These are phyloP conservation scores for Poecilia velifera DNA, from an alignment of 2,797 vertebrate species.

Conservation along the genomic window DNA sequence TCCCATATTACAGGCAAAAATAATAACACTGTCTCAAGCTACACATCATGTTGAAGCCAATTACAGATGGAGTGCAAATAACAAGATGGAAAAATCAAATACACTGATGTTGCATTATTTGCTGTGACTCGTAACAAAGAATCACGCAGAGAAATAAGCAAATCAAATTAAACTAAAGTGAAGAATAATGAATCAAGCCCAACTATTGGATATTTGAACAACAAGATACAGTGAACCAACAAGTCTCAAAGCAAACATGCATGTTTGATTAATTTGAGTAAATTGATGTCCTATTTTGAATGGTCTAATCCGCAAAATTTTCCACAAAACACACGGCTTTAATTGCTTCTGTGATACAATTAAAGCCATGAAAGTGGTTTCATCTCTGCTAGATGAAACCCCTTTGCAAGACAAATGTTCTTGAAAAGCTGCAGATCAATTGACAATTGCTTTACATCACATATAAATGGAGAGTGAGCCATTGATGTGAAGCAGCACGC, in stretches of 20 bases:
- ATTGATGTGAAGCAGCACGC: slow-evolving; percentile 60
- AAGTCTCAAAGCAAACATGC: neutral
- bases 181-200: slow-evolving; percentile 3
- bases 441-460: slow-evolving; percentile 53
- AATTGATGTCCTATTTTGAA: slow-evolving; percentile 9
- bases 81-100: slow-evolving; percentile 14
- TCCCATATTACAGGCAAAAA: slow-evolving; percentile 20
- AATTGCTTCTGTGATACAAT: slow-evolving; percentile 27
- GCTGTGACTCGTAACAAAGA: neutral
- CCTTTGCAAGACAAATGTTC: slow-evolving; percentile 33
- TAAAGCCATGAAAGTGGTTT: too few relatives aligned
- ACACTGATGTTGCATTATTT: slow-evolving; percentile 9
- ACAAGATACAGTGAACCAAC: slow-evolving; percentile 11
- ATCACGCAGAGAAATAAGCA: neutral
- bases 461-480: slow-evolving; percentile 57
- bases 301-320: slow-evolving; percentile 27
- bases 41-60: slow-evolving; percentile 24
- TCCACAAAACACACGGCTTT: slow-evolving; percentile 19
- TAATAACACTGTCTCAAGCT: slow-evolving; percentile 24
- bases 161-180: slow-evolving; percentile 13
- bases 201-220: slow-evolving; percentile 10
- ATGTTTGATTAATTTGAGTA: slow-evolving; percentile 2
- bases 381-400: slow-evolving; percentile 32
- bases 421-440: slow-evolving; percentile 60
- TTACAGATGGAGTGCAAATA: slow-evolving; percentile 15